Conservation (phyloP, 1,140 invertebrate species). For the Aphelenchoides fujianensis region DNA sequence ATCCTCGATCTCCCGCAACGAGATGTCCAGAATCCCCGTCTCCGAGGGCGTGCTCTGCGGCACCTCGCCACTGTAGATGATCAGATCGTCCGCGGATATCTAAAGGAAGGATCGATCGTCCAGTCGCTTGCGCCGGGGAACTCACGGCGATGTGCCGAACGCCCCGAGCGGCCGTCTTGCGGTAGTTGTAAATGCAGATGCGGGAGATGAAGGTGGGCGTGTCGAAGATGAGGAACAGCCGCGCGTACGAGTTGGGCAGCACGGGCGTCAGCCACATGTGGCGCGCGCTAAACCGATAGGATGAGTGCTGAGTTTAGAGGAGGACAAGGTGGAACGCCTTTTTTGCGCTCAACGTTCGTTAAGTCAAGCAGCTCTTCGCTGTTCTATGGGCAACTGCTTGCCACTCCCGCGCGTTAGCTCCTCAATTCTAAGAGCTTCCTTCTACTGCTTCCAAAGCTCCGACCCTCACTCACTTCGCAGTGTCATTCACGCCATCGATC, state of each 20-base stretch:
- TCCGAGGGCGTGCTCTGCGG: conserved; percentile 40
- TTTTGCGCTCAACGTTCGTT: too few relatives aligned
- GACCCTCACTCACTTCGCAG: conserved; percentile 63
- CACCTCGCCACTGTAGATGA: conserved; percentile 57
- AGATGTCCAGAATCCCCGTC: conserved; percentile 55
- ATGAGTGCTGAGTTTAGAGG: too few relatives aligned
- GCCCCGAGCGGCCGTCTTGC: conserved; percentile 73
- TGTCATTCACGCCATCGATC: conserved; percentile 73
- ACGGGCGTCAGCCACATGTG: conserved; percentile 79
- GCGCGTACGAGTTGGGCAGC: conserved; percentile 69
- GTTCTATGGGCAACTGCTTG: too few relatives aligned
- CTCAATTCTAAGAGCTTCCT: too few relatives aligned
- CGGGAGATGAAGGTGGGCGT: conserved; percentile 72
- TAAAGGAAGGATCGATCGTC: conserved; percentile 25
- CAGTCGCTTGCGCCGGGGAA: neutral
- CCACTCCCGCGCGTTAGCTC: too few relatives aligned
- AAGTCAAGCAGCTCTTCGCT: too few relatives aligned
- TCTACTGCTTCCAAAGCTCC: neutral
- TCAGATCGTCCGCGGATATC: conserved; percentile 59
- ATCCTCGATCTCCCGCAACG: conserved; percentile 44
- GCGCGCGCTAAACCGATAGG: conserved; percentile 65
- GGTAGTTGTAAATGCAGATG: conserved; percentile 81
- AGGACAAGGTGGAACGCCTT: too few relatives aligned
- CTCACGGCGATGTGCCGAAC: conserved; percentile 77
- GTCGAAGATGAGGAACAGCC: conserved; percentile 77